A percentile compares a stretch with the other conserved stretches of the same genome.
These are phyloP conservation scores for Leiothrix lutea DNA, from an alignment of 2,113 vertebrate genomes.

Conservation along the genomic window DNA sequence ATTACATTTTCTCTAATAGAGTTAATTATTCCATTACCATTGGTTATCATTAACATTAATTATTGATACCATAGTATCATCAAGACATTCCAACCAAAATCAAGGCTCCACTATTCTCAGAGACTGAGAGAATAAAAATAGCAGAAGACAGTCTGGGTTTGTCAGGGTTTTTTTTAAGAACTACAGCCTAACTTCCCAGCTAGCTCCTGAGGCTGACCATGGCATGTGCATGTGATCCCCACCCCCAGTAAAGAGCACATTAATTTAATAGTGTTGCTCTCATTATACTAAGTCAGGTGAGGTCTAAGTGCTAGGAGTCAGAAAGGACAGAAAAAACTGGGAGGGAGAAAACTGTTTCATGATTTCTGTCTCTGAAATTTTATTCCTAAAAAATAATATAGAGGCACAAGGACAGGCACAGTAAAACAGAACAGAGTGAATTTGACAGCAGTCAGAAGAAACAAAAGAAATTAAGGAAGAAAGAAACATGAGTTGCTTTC, in stretches of 20 bases:
- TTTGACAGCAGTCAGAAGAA: neutral
- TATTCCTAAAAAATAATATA: neutral
- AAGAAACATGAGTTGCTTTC: neutral
- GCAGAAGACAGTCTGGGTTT: neutral
- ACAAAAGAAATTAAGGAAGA: neutral
- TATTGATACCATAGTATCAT: constrained; percentile 22
- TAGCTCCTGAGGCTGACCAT: neutral
- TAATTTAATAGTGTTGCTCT: neutral
- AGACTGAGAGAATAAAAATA: neutral
- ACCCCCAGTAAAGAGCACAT: neutral
- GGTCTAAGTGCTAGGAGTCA: neutral
- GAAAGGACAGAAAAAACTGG: neutral
- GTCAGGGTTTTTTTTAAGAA: neutral
- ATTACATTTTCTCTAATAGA: constrained; percentile 2
- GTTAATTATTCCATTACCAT: constrained; percentile 16
- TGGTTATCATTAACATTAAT: neutral
- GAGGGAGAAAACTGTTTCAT: neutral
- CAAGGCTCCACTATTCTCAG: neutral
- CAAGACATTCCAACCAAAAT: neutral
- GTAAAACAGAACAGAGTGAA: neutral
- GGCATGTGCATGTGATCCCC: neutral
- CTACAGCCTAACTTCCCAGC: neutral
- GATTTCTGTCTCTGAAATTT: neutral
- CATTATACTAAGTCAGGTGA: neutral
- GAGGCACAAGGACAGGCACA: neutral